Evolutionary conservation across 30 jellyfish, hydroid and myxozoan species (phyloP).

Genomic region (Rhopilema esculentum): DNA sequence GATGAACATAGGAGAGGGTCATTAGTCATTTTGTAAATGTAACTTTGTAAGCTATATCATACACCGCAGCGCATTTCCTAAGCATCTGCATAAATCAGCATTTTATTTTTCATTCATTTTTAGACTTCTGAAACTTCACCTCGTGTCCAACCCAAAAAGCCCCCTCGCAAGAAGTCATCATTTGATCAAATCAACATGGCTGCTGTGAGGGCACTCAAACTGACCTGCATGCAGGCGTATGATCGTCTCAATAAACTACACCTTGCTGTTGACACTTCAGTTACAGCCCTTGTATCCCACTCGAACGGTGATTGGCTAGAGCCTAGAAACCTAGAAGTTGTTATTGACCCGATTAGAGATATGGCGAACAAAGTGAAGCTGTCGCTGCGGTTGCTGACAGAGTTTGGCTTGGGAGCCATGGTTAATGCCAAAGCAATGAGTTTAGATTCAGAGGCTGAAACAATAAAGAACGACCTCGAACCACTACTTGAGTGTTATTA

Average conservation of each 20-base stretch:
- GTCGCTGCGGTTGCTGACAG: slow-evolving; percentile 89
- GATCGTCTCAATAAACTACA: slow-evolving; percentile 92
- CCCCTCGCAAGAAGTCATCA: slow-evolving; percentile 69
- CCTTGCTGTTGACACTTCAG: slow-evolving; percentile 96
- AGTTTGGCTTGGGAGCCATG: slow-evolving; percentile 92
- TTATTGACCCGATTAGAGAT: slow-evolving; percentile 75
- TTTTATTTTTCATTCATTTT: not conserved
- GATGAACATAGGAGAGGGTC: too few relatives aligned
- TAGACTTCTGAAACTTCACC: slow-evolving; percentile 31
- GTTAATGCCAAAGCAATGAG: slow-evolving; percentile 70
- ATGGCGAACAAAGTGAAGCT: slow-evolving; percentile 80
- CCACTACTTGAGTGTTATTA: slow-evolving; percentile 92
- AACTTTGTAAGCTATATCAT: too few relatives aligned
- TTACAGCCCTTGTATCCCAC: slow-evolving; percentile 66
- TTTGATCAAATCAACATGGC: slow-evolving; percentile 94
- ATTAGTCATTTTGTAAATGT: too few relatives aligned
- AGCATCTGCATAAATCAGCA: not conserved
- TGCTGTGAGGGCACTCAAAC: slow-evolving; percentile 89
- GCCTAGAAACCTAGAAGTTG: slow-evolving; percentile 30
- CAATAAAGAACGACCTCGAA: slow-evolving; percentile 77
- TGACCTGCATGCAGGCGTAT: slow-evolving; percentile 73
- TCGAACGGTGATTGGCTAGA: slow-evolving; percentile 88
- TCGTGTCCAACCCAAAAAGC: slow-evolving; percentile 43
- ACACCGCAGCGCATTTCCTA: too few relatives aligned
- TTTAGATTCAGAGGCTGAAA: slow-evolving; percentile 62